These are phyloP conservation scores for Nixonia krombeini DNA, from an alignment of 1,140 invertebrate species.

Conservation along the genomic window DNA sequence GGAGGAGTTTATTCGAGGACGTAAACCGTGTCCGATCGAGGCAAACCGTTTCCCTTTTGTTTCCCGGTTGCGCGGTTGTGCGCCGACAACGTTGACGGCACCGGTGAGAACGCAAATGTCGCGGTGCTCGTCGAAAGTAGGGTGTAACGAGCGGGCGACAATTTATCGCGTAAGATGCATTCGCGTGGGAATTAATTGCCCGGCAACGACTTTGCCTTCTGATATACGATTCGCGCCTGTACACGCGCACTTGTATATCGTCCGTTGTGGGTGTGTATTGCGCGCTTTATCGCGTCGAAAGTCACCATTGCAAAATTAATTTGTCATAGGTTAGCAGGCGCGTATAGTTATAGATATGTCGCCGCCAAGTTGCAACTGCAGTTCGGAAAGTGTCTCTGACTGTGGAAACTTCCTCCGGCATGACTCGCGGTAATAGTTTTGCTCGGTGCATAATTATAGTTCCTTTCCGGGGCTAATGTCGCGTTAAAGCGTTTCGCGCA, in stretches of 20 bases:
- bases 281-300: slow-evolving; percentile 43
- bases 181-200: too few relatives aligned
- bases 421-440: slow-evolving; percentile 62
- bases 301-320: slow-evolving; percentile 45
- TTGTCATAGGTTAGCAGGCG: slow-evolving; percentile 36
- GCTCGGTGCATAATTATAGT: slow-evolving; percentile 61
- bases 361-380: slow-evolving; percentile 37
- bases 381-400: slow-evolving; percentile 44
- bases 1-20: too few relatives aligned
- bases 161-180: too few relatives aligned
- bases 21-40: too few relatives aligned
- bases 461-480: slow-evolving; percentile 60
- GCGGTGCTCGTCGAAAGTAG: too few relatives aligned
- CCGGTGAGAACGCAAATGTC: too few relatives aligned
- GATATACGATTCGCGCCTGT: slow-evolving; percentile 27
- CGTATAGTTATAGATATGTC: slow-evolving; percentile 25
- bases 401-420: slow-evolving; percentile 54
- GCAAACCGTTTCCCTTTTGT: too few relatives aligned
- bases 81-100: too few relatives aligned
- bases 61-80: too few relatives aligned
- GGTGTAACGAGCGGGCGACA: too few relatives aligned
- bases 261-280: too few relatives aligned
- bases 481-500: slow-evolving; percentile 52
- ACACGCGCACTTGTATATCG: too few relatives aligned
- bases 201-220: slow-evolving; percentile 13